These are phyloP conservation scores for Actenoides lindsayi DNA, from an alignment of 2,113 vertebrate species.

Conservation along the genomic window DNA sequence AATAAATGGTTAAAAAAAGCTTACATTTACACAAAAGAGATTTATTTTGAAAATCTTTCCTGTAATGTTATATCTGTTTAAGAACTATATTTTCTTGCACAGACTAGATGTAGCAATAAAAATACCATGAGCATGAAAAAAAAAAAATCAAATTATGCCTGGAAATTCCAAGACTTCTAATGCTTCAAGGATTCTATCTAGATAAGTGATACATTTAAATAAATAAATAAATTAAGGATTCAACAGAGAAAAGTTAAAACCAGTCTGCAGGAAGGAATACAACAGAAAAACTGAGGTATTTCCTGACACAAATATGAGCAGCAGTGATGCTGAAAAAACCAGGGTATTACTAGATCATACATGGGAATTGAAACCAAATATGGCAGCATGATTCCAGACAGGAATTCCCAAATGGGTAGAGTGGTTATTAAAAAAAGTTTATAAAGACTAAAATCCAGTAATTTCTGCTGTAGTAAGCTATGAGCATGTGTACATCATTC, in stretches of 20 bases:
- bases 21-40: not conserved
- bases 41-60: not conserved
- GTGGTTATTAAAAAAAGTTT: not conserved
- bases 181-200: not conserved
- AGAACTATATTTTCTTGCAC: not conserved
- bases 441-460: not conserved
- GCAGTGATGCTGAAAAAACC: not conserved
- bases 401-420: not conserved
- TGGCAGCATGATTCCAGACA: not conserved
- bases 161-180: not conserved
- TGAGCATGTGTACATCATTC: not conserved
- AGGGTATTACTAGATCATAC: not conserved
- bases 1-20: not conserved
- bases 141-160: not conserved
- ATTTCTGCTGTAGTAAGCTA: not conserved
- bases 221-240: not conserved
- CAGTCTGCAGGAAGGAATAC: not conserved
- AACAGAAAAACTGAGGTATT: not conserved
- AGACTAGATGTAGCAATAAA: not conserved
- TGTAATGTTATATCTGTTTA: not conserved
- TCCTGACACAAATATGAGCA: not conserved
- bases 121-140: not conserved
- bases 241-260: not conserved
- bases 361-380: not conserved
- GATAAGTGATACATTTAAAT: not conserved